These are phyloP conservation scores for Eumerus sabulonum DNA, from an alignment of 2,888 invertebrate genomes.

Conservation along the genomic window DNA sequence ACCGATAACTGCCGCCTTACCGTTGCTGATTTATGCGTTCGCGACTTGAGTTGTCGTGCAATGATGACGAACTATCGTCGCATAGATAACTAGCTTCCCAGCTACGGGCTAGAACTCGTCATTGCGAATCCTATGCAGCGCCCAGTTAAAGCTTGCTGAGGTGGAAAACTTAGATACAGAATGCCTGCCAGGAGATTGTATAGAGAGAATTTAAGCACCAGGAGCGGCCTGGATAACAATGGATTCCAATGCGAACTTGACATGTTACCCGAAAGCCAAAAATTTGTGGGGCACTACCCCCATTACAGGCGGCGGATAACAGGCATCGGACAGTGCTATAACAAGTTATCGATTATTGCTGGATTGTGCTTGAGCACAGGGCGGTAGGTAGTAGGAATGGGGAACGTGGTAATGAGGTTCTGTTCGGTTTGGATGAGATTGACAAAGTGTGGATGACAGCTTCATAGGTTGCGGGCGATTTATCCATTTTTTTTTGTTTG, in stretches of 20 bases:
- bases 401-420: conserved; percentile 23
- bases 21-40: no score
- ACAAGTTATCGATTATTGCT: conserved; percentile 56
- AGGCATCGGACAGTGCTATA: conserved; percentile 3
- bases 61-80: conserved; percentile 10
- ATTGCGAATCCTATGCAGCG: conserved; percentile 37
- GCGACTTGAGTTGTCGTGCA: not conserved
- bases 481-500: conserved; percentile 4
- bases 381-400: no score
- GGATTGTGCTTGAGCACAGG: no score
- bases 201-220: conserved; percentile 42
- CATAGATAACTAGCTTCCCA: conserved; percentile 16
- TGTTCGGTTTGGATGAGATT: conserved; percentile 39
- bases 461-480: not conserved
- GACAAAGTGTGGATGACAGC: conserved; percentile 57
- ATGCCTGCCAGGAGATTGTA: conserved; percentile 15
- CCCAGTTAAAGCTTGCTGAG: conserved; percentile 41
- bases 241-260: conserved; percentile 37
- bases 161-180: conserved; percentile 54
- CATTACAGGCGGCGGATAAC: not conserved
- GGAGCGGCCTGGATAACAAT: conserved; percentile 26
- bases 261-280: conserved; percentile 14
- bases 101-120: conserved; percentile 11
- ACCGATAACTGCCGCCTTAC: no score
- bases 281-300: no score